Base-by-base conservation (phyloP, 2,888 invertebrate genomes). In the Creontiades dilutus region DNA sequence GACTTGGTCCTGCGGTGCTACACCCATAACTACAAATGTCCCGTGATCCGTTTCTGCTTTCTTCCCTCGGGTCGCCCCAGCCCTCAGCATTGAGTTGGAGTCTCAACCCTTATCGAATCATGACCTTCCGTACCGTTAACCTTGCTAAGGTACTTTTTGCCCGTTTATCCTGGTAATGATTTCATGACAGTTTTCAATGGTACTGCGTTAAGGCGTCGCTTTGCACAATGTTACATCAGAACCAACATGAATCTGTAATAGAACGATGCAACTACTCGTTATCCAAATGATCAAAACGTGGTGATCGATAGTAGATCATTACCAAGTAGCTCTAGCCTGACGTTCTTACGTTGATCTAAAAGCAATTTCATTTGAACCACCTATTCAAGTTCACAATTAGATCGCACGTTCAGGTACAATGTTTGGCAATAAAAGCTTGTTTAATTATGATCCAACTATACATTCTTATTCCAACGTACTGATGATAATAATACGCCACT, bases 21-120 rank as follows among this genome's bases (percentile, higher is more conserved):
- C 27, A n/a, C 46, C 68, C 86, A 86, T 86, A 86, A 86, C 75
- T 47, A 48, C 86, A 86, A 86, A 86, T 85, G 85, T 37, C 16
- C 48, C 75, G 68, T 75, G 37, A 86, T 86, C 75, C 47, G 68
- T 19, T 28, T 5, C 46, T n/a, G 37, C 48, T 86, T 75, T 75
- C 61, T 37, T 46, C 86, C 19, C 48, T 82, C 47, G 9, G 47
- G 2, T 13, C 23, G 0, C 68, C 11, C 11, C 23, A 68, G 46
- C 82, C 82, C 82, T 52, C 52, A 46, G 19, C 13, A 52, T 19
- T 52, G 48, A 11, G 13, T 19, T 23, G 0, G 82, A 37, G n/a
- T 82, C 48, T 81, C 47, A 7, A 48, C 48, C 16, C 27, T 82
- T 82, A 82, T 82, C 82, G 82, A 52, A 82, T 48, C 52, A 82